phyloP scores from a whole-genome alignment of 2,888 invertebrate genomes.

The Himalopsyche japonica region DNA sequence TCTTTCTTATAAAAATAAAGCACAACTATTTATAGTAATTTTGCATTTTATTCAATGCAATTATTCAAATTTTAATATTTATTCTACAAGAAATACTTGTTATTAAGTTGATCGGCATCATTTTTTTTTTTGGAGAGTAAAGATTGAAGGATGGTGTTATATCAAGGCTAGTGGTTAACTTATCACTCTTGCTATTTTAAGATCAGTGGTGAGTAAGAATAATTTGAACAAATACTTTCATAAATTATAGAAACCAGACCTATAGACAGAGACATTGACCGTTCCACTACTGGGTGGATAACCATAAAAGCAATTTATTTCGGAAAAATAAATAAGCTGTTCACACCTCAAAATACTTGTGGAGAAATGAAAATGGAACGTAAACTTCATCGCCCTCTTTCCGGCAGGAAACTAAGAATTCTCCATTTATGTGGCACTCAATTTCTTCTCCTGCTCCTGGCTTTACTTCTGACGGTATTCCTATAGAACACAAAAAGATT shows the following conservation, averaged over 20 bases:
- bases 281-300: too few relatives aligned
- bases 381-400: slow-evolving; percentile 85
- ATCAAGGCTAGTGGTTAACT: background rate
- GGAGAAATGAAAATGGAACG: slow-evolving; percentile 89
- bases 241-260: too few relatives aligned
- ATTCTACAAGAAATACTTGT: too few relatives aligned
- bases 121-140: background rate
- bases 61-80: too few relatives aligned
- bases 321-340: background rate
- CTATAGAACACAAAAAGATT: slow-evolving; percentile 4
- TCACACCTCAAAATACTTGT: slow-evolving; percentile 88
- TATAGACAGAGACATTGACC: too few relatives aligned
- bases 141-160: background rate
- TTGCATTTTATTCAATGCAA: too few relatives aligned
- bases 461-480: slow-evolving; percentile 28
- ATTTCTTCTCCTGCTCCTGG: slow-evolving; percentile 62
- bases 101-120: too few relatives aligned
- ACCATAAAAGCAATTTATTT: background rate
- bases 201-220: too few relatives aligned
- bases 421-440: slow-evolving; percentile 88
- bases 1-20: too few relatives aligned
- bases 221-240: too few relatives aligned
- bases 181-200: background rate
- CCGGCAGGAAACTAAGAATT: slow-evolving; percentile 77
- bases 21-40: too few relatives aligned